A percentile compares a stretch with the other conserved stretches of the same genome.
These are phyloP conservation scores for Zaprionus gabonicus DNA, from an alignment of 1,140 invertebrate species.

Conservation along the genomic window DNA sequence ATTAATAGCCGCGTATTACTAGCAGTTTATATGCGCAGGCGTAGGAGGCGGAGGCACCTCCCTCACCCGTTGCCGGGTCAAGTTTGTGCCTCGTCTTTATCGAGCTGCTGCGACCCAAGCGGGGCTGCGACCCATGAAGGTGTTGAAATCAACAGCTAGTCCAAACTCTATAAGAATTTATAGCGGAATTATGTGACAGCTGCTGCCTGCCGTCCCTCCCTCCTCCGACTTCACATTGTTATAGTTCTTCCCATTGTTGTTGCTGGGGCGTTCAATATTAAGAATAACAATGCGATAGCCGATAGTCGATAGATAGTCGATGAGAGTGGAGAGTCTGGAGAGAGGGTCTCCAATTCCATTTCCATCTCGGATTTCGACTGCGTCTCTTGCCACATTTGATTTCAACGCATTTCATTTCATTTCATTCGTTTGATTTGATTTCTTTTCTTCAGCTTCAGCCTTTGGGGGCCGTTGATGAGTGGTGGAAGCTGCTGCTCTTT, in stretches of 20 bases:
- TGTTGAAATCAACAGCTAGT: conserved; percentile 83
- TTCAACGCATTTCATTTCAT: conserved; percentile 69
- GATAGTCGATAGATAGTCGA: conserved; percentile 9
- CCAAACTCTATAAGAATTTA: conserved; percentile 83
- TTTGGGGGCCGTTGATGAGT: conserved; percentile 15
- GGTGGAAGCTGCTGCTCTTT: conserved; percentile 63
- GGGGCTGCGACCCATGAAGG: conserved; percentile 57
- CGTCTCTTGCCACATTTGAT: conserved; percentile 69
- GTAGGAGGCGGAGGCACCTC: conserved; percentile 61
- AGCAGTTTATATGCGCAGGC: conserved; percentile 80
- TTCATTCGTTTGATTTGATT: conserved; percentile 67
- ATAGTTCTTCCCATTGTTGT: conserved; percentile 11
- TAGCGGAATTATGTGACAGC: conserved; percentile 82
- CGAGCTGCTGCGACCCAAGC: conserved; percentile 11
- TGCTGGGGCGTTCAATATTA: conserved; percentile 49
- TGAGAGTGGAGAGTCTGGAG: conserved; percentile 34
- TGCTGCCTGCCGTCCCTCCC: conserved; percentile 64
- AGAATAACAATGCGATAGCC: conserved; percentile 45
- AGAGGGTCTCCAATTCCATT: conserved; percentile 25
- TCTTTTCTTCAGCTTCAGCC: conserved; percentile 57
- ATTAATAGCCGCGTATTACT: conserved; percentile 82
- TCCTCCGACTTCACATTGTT: conserved; percentile 6
- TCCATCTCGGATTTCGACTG: conserved; percentile 37
- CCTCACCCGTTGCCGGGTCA: conserved; percentile 16
- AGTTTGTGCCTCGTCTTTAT: conserved; percentile 7